Base-by-base conservation (phyloP, 2,888 invertebrate species). In the Monochamus alternatus region DNA sequence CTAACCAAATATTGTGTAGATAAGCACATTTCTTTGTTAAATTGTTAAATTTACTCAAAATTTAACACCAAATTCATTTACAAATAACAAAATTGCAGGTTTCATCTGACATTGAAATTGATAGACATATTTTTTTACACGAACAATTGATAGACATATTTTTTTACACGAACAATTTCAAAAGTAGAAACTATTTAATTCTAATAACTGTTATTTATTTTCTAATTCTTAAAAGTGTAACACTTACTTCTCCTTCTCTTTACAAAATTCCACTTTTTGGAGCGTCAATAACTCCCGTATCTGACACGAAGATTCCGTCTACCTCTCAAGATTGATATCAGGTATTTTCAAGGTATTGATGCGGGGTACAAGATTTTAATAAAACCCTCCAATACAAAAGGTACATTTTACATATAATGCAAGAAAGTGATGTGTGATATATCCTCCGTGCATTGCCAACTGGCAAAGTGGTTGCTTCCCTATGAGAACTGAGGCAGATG, bases 401-500 rank as follows among this genome's bases (percentile, higher is more conserved):
- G 67, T 62, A 44, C 75, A 64, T 72, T 68, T 75, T 70, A 75
- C 65, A 75, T 72, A 68, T 68, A 59, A 68, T 68, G 58, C 62
- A 52, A 58, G 31, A 70, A 71, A 72, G 70, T 76, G 68, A 77
- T 77, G 75, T 79, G 73, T 76, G 75, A 80, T 76, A 78, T 80
- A 66, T 73, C 12, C 22, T 76, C 75, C 74, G 75, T 78, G 80
- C 80, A 80, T 78, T 78, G 77, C 75, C 59, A 77, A 73, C 77
- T 60, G 64, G 47, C 44, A 60, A 52, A 71, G 63, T 71, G 52
- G 62, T 12, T 58, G 64, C 76, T 30, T 66, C 58, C 60, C 75
- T 75, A 79, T 84, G 83, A 75, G 83, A 84, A 84, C 79, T 77
- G 76, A 65, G 78, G 78, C 86, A 86, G 82, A 82, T 85, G 85